Conservation (phyloP, 2,888 invertebrate species). For the Lydus trimaculatus region DNA sequence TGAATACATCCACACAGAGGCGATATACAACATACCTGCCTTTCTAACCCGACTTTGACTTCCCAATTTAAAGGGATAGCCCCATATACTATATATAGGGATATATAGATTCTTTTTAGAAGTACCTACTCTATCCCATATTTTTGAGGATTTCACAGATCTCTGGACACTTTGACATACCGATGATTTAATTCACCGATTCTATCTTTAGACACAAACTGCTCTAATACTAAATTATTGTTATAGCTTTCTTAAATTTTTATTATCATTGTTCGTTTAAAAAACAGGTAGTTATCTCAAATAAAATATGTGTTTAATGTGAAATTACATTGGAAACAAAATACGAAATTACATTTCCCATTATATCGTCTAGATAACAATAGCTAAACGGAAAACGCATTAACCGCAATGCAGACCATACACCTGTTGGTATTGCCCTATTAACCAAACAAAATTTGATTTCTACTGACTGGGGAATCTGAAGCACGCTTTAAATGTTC, state of each 20-base stretch:
- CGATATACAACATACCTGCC: background rate
- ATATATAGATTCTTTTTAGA: background rate
- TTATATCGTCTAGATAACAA: background rate
- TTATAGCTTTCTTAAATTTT: background rate
- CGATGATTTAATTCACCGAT: constrained; percentile 1
- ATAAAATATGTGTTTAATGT: background rate
- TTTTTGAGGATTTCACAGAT: background rate
- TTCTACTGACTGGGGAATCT: background rate
- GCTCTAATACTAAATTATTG: background rate
- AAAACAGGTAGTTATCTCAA: background rate
- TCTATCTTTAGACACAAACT: background rate
- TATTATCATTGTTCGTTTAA: background rate
- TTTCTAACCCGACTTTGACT: background rate
- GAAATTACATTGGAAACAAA: background rate
- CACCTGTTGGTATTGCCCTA: background rate
- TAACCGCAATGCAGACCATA: constrained; percentile 1
- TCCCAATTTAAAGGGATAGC: background rate
- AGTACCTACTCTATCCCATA: background rate
- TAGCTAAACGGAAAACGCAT: background rate
- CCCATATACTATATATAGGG: too few relatives aligned
- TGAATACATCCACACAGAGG: background rate
- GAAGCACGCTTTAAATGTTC: too few relatives aligned
- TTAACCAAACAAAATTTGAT: background rate
- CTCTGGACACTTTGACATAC: background rate
- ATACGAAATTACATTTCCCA: background rate